Percentiles rank a stretch among this genome's conserved stretches.
Conservation (phyloP, 2,113 vertebrate genomes). For the Myrmecophaga tridactyla region DNA sequence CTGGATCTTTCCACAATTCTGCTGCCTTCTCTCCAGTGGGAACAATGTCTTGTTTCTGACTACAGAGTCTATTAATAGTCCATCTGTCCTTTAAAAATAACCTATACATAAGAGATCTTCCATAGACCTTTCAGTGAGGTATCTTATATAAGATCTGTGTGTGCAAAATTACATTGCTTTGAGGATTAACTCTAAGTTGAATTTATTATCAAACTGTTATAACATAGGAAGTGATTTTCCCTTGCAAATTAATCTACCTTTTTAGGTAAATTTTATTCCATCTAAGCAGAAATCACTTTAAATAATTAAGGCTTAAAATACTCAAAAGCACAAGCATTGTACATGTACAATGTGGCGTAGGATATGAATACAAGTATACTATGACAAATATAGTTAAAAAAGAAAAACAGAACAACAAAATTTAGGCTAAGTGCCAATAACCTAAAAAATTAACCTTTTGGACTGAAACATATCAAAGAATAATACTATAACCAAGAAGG, state of each 20-base stretch:
- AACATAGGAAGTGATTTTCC: neutral
- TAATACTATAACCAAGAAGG: neutral
- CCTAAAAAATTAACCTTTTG: neutral
- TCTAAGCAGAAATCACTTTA: neutral
- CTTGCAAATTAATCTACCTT: neutral
- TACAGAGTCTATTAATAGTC: neutral
- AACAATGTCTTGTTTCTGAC: neutral
- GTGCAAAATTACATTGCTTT: slow-evolving; percentile 36
- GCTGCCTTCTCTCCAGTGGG: too few species aligned
- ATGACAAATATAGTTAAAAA: neutral
- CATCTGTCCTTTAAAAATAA: neutral
- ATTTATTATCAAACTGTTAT: slow-evolving; percentile 40
- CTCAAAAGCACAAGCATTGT: neutral
- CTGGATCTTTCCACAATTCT: fast-evolving
- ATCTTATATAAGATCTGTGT: slow-evolving; percentile 1
- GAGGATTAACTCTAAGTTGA: slow-evolving; percentile 20
- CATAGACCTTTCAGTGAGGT: slow-evolving; percentile 10
- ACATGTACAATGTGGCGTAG: neutral
- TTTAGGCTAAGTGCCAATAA: neutral
- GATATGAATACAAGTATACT: neutral
- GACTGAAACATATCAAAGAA: neutral
- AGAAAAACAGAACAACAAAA: neutral
- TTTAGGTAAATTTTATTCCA: slow-evolving; percentile 25
- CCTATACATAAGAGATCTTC: slow-evolving; percentile 1
- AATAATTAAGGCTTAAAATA: slow-evolving; percentile 11